phyloP scores from a whole-genome alignment of 2,797 vertebrate species.

The Allobates femoralis region DNA sequence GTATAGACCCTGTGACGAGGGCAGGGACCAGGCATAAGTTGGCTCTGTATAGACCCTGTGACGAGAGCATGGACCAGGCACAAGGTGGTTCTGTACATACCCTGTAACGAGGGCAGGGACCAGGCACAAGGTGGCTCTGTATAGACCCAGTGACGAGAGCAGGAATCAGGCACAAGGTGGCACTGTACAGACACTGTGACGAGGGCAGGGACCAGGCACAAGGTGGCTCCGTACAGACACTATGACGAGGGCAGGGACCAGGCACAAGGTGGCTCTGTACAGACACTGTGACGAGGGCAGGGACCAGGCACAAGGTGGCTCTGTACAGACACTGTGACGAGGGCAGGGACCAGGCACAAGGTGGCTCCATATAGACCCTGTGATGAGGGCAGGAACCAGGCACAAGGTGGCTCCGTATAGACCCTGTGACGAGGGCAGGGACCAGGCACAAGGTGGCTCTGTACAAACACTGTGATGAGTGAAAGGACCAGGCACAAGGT shows the following conservation, averaged over 20 bases:
- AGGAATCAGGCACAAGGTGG: neutral
- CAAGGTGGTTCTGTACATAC: constrained; percentile 18
- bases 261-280: constrained; percentile 19
- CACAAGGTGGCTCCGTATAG: constrained; percentile 15
- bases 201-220: neutral
- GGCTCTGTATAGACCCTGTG: constrained; percentile 28
- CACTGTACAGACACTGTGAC: constrained; percentile 7
- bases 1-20: constrained; percentile 3
- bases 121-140: constrained; percentile 14
- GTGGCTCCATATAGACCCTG: constrained; percentile 27
- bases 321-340: neutral
- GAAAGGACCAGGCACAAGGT: neutral
- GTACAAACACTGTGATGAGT: neutral
- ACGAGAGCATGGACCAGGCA: neutral
- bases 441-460: constrained; percentile 13
- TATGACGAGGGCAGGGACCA: neutral
- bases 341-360: neutral
- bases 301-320: constrained; percentile 13
- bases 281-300: neutral
- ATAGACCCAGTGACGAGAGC: constrained; percentile 1
- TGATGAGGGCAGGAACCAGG: neutral
- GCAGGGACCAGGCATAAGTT: neutral
- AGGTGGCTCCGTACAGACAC: constrained; percentile 15
- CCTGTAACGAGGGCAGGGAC: neutral
- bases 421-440: neutral